Conservation (phyloP, 2,888 invertebrate species). For the Tupiocoris notatus region DNA sequence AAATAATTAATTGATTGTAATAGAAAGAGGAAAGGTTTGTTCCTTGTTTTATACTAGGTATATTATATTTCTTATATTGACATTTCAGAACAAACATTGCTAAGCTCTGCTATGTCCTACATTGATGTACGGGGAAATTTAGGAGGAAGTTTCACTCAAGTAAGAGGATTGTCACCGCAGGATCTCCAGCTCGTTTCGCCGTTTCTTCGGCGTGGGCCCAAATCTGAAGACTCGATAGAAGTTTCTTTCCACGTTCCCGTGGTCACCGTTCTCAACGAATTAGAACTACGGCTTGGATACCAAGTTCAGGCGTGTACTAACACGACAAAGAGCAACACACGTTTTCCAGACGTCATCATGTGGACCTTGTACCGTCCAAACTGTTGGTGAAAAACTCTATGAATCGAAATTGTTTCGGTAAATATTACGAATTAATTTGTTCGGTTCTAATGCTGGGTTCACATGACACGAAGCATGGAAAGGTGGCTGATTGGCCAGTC, state of each 20-base stretch:
- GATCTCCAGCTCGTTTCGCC: slow-evolving; percentile 46
- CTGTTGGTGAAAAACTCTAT: slow-evolving; percentile 10
- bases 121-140: slow-evolving; percentile 50
- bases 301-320: slow-evolving; percentile 44
- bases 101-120: slow-evolving; percentile 48
- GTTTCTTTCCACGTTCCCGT: slow-evolving; percentile 50
- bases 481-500: no score
- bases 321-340: slow-evolving; percentile 36
- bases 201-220: slow-evolving; percentile 48
- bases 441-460: no score
- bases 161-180: slow-evolving; percentile 48
- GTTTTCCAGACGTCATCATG: slow-evolving; percentile 42
- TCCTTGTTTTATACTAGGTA: no score
- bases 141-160: slow-evolving; percentile 50
- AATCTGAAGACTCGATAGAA: slow-evolving; percentile 49
- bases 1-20: no score
- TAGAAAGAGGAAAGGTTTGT: no score
- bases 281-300: slow-evolving; percentile 50
- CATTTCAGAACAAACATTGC: no score
- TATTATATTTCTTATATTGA: no score
- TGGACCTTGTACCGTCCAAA: slow-evolving; percentile 43
- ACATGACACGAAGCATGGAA: no score
- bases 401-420: no score
- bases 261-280: slow-evolving; percentile 50
- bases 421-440: no score